These are phyloP conservation scores for Drosophila fuyamai DNA, from an alignment of 1,140 invertebrate genomes.

Conservation along the genomic window DNA sequence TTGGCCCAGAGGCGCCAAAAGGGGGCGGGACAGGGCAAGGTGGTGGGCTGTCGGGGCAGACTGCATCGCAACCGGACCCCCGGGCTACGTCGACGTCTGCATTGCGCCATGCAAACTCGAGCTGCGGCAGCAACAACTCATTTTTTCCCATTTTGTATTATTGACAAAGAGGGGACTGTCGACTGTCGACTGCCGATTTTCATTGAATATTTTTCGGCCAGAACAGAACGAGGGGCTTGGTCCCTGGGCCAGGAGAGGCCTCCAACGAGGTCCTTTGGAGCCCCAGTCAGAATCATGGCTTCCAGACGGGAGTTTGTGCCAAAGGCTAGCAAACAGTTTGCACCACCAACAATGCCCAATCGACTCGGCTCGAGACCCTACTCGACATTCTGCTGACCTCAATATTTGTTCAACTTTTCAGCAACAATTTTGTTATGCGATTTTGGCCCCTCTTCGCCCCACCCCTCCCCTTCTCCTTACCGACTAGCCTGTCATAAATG, in stretches of 20 bases:
- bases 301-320: slow-evolving; percentile 64
- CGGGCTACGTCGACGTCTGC: slow-evolving; percentile 42
- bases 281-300: slow-evolving; percentile 7
- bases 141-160: slow-evolving; percentile 57
- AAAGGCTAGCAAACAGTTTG: slow-evolving; percentile 75
- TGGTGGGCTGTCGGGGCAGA: slow-evolving; percentile 2
- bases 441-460: slow-evolving; percentile 23
- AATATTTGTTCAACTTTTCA: slow-evolving; percentile 81
- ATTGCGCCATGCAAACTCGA: slow-evolving; percentile 47
- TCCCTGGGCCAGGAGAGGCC: background rate
- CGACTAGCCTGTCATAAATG: slow-evolving; percentile 66
- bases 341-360: slow-evolving; percentile 48
- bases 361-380: slow-evolving; percentile 22
- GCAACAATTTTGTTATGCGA: slow-evolving; percentile 79
- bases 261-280: slow-evolving; percentile 4
- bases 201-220: slow-evolving; percentile 71
- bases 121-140: slow-evolving; percentile 41
- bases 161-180: slow-evolving; percentile 63
- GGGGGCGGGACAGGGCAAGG: background rate
- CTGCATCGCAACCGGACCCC: slow-evolving; percentile 30
- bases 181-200: slow-evolving; percentile 64
- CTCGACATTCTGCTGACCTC: slow-evolving; percentile 74
- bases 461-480: background rate
- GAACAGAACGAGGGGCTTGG: background rate
- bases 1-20: background rate